These are phyloP conservation scores for Ceratothoa steindachneri DNA, from an alignment of 2,888 invertebrate species.

Conservation along the genomic window DNA sequence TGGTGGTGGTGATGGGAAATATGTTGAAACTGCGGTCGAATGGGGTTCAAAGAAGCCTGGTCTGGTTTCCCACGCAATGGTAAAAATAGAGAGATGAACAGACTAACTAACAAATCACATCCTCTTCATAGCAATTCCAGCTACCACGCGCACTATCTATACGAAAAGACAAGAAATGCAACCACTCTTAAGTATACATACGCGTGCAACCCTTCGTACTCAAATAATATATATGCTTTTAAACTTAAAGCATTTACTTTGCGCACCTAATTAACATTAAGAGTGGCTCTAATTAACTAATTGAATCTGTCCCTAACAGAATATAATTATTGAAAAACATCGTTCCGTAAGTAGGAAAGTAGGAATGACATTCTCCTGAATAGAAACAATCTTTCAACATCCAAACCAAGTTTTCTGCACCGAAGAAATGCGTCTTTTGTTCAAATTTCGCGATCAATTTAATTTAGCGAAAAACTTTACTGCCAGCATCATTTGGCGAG, in stretches of 20 bases:
- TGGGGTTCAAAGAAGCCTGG: too few species aligned
- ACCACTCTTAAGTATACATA: too few species aligned
- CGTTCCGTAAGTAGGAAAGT: neutral
- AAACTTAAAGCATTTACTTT: neutral
- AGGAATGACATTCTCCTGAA: neutral
- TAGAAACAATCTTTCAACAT: neutral
- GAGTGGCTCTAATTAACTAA: neutral
- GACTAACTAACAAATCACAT: too few species aligned
- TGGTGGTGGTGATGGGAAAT: too few species aligned
- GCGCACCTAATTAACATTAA: neutral
- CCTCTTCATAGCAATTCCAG: too few species aligned
- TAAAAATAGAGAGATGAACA: too few species aligned
- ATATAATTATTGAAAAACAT: neutral
- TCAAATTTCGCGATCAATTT: neutral
- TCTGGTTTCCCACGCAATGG: too few species aligned
- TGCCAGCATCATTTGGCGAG: neutral
- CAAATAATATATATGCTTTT: too few species aligned
- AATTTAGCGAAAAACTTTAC: neutral
- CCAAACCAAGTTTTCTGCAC: neutral
- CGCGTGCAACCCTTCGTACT: too few species aligned
- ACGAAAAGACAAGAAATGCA: too few species aligned
- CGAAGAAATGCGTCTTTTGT: neutral
- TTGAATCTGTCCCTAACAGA: neutral
- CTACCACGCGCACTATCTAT: too few species aligned
- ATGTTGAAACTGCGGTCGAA: too few species aligned